Base-by-base conservation (phyloP, 2,888 invertebrate species). In the Bugulina stolonifera region DNA sequence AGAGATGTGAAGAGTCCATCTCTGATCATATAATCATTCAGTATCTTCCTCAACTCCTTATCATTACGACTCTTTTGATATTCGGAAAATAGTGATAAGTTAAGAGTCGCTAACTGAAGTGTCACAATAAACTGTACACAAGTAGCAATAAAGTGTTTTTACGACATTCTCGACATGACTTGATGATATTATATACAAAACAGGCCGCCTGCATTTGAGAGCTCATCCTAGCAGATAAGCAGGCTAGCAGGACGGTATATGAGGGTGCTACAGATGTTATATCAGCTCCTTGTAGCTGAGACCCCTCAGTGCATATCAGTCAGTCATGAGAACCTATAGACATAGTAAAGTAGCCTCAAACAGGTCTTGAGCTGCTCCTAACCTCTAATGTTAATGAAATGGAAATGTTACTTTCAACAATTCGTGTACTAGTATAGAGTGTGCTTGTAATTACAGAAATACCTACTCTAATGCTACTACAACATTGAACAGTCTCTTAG, bases 81-180 rank as follows among this genome's bases (percentile, higher is more conserved):
- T 18, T 43, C 43, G 10, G 43, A 43, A 43, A 10, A 10, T 43
- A 18, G 10, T 43, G 43, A 43, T 43, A 43, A 43, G 18, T 43
- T 43, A 10, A 43, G 10, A 43, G 43, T 18, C 18, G 5, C 43
- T 43, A 43, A 43, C 43, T 43, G 10, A 43, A 43, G 43, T 43
- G 18, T 43, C 18, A 43, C 10, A 64, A 64, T 64, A 64, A 64
- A 64, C 32, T 25, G 25, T 3, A 5, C 22, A 64, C 34, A 64
- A 64, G 64, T 64, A 64, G 64, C 64, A 22, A 64, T 64, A 64
- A 64, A 64, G 64, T 57, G 64, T 32, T 27, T 57, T 64, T 64
- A 64, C 27, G 64, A 32, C 32, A 32, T 64, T 32, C 64, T 64
- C 32, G 27, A 18, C 43, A 34, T 27, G 22, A 34, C 43, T 5